Evolutionary conservation across 2,888 invertebrate species (phyloP).

Genomic region (Acrobasis suavella): DNA sequence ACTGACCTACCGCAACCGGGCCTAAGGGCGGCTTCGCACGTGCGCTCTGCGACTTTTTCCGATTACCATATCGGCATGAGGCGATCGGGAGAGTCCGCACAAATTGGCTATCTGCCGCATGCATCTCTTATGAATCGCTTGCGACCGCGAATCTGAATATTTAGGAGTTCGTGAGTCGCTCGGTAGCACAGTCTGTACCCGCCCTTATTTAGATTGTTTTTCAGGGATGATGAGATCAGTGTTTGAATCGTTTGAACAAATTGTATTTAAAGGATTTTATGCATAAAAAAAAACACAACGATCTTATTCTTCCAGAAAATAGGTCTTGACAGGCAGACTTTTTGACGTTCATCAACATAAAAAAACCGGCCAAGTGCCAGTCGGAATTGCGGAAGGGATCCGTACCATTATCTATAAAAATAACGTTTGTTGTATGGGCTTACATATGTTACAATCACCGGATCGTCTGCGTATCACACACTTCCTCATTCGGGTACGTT

Average conservation of each 20-base stretch:
- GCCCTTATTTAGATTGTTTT: conserved; percentile 61
- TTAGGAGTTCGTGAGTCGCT: conserved; percentile 60
- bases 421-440: too few species aligned
- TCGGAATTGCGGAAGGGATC: too few species aligned
- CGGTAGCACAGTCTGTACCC: conserved; percentile 49
- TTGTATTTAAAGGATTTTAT: too few species aligned
- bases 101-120: conserved; percentile 71
- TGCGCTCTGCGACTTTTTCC: conserved; percentile 51
- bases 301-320: too few species aligned
- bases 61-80: conserved; percentile 72
- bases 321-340: too few species aligned
- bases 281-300: too few species aligned
- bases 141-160: conserved; percentile 53
- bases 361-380: too few species aligned
- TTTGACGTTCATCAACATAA: too few species aligned
- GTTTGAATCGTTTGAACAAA: neutral
- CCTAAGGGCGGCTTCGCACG: conserved; percentile 33
- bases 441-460: too few species aligned
- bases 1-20: conserved; percentile 32
- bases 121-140: conserved; percentile 63
- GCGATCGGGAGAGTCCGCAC: conserved; percentile 54
- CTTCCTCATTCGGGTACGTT: too few species aligned
- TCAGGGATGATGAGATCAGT: conserved; percentile 25
- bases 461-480: too few species aligned
- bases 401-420: too few species aligned